phyloP scores from a whole-genome alignment of 2,888 invertebrate genomes.

The Aromia moschata region DNA sequence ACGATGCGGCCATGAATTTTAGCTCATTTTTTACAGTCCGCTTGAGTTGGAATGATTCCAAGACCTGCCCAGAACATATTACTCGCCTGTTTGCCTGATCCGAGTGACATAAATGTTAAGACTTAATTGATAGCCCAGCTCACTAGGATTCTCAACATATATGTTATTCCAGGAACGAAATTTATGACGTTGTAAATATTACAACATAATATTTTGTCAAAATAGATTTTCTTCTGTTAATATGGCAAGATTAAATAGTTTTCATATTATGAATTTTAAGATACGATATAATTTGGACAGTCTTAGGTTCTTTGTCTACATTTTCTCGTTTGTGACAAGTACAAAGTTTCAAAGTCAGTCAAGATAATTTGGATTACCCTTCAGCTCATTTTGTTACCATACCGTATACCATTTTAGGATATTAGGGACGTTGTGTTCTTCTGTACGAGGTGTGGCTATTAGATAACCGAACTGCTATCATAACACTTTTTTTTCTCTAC shows the following conservation, averaged over 20 bases:
- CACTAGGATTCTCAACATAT: conserved; percentile 32
- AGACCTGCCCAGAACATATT: conserved; percentile 22
- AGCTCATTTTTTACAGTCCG: not conserved
- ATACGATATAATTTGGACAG: no score
- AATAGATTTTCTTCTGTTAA: conserved; percentile 7
- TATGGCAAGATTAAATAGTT: not conserved
- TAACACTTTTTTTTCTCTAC: no score
- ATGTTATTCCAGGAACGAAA: conserved; percentile 15
- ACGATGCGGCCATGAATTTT: conserved; percentile 8
- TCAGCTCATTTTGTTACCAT: no score
- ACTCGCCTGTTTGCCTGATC: conserved; percentile 27
- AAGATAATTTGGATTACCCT: no score
- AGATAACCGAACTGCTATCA: no score
- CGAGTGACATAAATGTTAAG: conserved; percentile 36
- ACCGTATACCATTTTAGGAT: no score
- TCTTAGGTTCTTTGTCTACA: no score
- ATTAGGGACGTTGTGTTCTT: no score
- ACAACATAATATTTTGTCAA: conserved; percentile 8
- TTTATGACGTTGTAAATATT: conserved; percentile 20
- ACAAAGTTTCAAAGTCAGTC: no score
- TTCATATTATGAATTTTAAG: no score
- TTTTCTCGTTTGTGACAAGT: no score
- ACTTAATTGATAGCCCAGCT: conserved; percentile 40
- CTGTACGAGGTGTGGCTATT: no score
- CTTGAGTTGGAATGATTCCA: conserved; percentile 13